A percentile compares a stretch with the other conserved stretches of the same genome.
phyloP scores from a whole-genome alignment of 2,888 invertebrate genomes.

The Malacosoma neustria region DNA sequence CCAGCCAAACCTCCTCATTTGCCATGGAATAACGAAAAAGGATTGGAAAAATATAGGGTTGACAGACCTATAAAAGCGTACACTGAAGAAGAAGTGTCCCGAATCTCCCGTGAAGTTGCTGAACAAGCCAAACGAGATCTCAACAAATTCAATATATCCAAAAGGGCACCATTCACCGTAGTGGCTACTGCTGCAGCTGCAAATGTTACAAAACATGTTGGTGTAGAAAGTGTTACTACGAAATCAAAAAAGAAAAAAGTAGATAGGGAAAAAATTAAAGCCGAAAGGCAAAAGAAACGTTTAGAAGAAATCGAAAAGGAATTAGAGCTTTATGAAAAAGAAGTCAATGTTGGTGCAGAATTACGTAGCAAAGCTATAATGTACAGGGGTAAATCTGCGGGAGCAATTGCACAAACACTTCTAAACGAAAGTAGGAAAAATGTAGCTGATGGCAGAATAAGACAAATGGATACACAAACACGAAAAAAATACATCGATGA shows the following conservation, averaged over 20 bases:
- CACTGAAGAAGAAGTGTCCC: conserved; percentile 78
- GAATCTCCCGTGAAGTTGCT: conserved; percentile 79
- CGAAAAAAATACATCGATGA: conserved; percentile 30
- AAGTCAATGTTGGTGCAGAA: conserved; percentile 62
- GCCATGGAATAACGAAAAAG: conserved; percentile 83
- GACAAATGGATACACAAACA: conserved; percentile 34
- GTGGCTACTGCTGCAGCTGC: conserved; percentile 77
- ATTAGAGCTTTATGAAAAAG: conserved; percentile 50
- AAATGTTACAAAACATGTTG: conserved; percentile 78
- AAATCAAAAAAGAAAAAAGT: conserved; percentile 65
- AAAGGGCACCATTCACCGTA: conserved; percentile 77
- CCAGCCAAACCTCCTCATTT: conserved; percentile 76
- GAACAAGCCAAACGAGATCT: conserved; percentile 81
- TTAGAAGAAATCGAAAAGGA: conserved; percentile 56
- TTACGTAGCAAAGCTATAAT: conserved; percentile 70
- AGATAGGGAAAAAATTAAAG: conserved; percentile 45
- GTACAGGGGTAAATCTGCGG: conserved; percentile 84
- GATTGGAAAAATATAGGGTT: conserved; percentile 79
- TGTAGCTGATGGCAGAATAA: conserved; percentile 53
- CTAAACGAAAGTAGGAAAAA: conserved; percentile 75
- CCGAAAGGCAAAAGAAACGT: conserved; percentile 60
- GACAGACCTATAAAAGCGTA: conserved; percentile 79
- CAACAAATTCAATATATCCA: conserved; percentile 73
- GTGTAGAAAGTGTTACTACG: conserved; percentile 61
- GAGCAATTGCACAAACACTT: conserved; percentile 80